These are phyloP conservation scores for Burhinus oedicnemus DNA, from an alignment of 2,113 vertebrate genomes.

Conservation along the genomic window DNA sequence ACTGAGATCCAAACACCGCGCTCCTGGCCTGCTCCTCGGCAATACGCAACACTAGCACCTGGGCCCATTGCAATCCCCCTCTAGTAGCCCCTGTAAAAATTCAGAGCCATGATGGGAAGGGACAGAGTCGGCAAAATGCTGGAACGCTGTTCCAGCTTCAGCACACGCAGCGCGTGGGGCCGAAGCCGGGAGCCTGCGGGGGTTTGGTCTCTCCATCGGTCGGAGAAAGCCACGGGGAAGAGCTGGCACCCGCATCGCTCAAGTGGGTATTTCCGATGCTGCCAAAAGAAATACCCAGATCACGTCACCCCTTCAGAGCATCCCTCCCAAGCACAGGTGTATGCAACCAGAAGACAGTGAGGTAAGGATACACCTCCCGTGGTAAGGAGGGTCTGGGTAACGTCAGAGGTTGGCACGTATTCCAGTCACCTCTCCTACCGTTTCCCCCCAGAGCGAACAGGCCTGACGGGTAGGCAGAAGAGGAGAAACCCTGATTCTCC, in stretches of 20 bases:
- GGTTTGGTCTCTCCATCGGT: not conserved
- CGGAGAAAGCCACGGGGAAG: not conserved
- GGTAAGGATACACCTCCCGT: not conserved
- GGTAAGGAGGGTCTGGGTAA: not conserved
- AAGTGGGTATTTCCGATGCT: not conserved
- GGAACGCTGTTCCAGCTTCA: not conserved
- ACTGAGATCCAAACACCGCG: not conserved
- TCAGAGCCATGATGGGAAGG: not conserved
- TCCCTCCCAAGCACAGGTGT: not conserved
- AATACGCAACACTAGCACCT: not conserved
- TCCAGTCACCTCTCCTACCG: not conserved
- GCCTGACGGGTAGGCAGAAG: slow-evolving; percentile 44
- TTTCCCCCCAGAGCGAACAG: slow-evolving; percentile 11
- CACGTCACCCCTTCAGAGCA: not conserved
- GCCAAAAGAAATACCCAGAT: not conserved
- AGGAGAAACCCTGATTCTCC: slow-evolving; percentile 30
- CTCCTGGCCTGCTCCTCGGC: not conserved
- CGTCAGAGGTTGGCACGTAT: not conserved
- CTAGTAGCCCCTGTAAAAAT: not conserved
- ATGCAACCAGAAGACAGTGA: not conserved
- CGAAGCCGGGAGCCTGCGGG: slow-evolving; percentile 39
- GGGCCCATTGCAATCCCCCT: not conserved
- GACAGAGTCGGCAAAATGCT: not conserved
- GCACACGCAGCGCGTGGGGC: not conserved
- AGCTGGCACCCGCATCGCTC: not conserved